phyloP scores from a whole-genome alignment of 2,888 invertebrate species.

The Chalcis sispes region DNA sequence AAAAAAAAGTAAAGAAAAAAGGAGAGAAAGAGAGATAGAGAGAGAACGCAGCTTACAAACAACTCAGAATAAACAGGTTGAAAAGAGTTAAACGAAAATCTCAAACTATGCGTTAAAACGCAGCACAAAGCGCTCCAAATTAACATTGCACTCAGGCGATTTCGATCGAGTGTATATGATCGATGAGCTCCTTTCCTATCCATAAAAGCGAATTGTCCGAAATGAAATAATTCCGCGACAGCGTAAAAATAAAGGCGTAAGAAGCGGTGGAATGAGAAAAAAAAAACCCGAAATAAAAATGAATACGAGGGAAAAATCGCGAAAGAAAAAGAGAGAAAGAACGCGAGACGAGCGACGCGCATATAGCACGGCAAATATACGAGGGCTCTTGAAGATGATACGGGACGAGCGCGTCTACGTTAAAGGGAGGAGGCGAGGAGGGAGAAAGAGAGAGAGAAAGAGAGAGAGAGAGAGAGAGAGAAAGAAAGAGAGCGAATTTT shows the following conservation, averaged over 20 bases:
- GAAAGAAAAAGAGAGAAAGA: background rate
- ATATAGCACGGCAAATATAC: background rate
- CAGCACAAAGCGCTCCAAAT: conserved; percentile 24
- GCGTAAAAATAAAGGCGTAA: conserved; percentile 9
- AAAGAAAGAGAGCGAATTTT: conserved; percentile 14
- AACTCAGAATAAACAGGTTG: background rate
- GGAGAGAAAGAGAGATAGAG: conserved; percentile 13
- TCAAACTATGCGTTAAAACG: background rate
- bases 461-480: too few species aligned
- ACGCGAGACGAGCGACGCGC: background rate
- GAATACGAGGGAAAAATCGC: background rate
- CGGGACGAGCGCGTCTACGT: too few species aligned
- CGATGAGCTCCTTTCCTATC: conserved; percentile 22
- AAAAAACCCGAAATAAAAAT: background rate
- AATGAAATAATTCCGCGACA: conserved; percentile 43
- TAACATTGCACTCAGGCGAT: conserved; percentile 21
- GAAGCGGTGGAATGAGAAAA: background rate
- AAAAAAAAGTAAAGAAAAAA: background rate
- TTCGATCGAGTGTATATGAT: conserved; percentile 13
- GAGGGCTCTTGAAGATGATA: background rate
- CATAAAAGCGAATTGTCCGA: conserved; percentile 41
- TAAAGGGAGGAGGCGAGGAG: too few species aligned
- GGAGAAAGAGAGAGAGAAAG: too few species aligned
- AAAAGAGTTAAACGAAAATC: background rate
- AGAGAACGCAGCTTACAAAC: background rate